Percentiles rank a stretch among this genome's conserved stretches.
phyloP scores from a whole-genome alignment of 2,888 invertebrate genomes.

The Drosophila austrosaltans region DNA sequence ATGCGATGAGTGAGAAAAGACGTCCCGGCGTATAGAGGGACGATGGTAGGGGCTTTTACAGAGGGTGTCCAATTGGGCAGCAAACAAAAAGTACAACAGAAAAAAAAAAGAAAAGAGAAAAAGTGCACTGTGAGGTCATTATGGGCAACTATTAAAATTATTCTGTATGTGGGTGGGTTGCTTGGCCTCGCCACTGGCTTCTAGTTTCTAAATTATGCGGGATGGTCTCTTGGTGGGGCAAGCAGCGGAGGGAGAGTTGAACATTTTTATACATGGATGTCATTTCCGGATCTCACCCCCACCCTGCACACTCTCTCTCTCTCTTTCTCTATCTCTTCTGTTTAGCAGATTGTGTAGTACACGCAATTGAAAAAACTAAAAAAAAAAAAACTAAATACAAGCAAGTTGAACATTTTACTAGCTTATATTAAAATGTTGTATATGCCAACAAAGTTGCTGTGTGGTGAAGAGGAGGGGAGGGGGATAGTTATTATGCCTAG shows the following conservation, averaged over 20 bases:
- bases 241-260: slow-evolving; percentile 9
- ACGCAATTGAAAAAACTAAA: slow-evolving; percentile 1
- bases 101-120: neutral
- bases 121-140: slow-evolving; percentile 58
- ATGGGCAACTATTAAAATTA: slow-evolving; percentile 74
- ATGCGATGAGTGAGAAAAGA: slow-evolving; percentile 46
- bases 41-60: too few relatives aligned
- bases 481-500: neutral
- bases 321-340: neutral
- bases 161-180: slow-evolving; percentile 68
- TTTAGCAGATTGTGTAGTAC: slow-evolving; percentile 5
- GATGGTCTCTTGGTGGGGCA: neutral
- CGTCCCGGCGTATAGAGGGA: slow-evolving; percentile 10
- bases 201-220: slow-evolving; percentile 38
- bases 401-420: slow-evolving; percentile 9
- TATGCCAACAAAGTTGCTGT: neutral
- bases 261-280: slow-evolving; percentile 65
- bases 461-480: neutral
- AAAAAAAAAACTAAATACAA: neutral
- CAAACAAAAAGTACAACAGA: slow-evolving; percentile 12
- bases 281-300: slow-evolving; percentile 63
- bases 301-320: slow-evolving; percentile 1
- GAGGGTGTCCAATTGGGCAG: slow-evolving; percentile 65
- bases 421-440: slow-evolving; percentile 12
- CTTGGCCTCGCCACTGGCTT: slow-evolving; percentile 12